Conservation (phyloP, 1,140 invertebrate species). For the Protaetia brevitarsis region DNA sequence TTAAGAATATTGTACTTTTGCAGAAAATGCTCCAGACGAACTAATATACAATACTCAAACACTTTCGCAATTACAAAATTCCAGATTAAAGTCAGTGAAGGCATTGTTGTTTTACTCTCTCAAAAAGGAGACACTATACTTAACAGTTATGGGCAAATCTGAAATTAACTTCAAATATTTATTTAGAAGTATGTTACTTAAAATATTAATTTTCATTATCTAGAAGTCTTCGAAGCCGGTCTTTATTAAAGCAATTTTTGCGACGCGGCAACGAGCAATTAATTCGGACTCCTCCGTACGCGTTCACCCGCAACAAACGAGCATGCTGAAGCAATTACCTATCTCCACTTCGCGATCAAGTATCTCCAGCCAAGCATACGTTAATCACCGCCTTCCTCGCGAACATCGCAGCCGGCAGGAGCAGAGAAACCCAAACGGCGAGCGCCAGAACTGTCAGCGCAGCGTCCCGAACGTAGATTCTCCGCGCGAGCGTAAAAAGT, state of each 20-base stretch:
- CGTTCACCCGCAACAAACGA: conserved; percentile 7
- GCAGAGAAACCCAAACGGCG: neutral
- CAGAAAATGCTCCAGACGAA: too few relatives aligned
- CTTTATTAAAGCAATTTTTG: neutral
- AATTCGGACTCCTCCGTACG: neutral
- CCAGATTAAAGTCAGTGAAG: too few relatives aligned
- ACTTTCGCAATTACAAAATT: too few relatives aligned
- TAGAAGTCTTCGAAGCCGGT: too few relatives aligned
- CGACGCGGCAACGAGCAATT: neutral
- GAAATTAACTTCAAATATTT: too few relatives aligned
- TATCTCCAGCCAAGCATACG: neutral
- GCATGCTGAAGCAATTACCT: conserved; percentile 2
- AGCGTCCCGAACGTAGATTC: neutral
- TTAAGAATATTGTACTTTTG: too few relatives aligned
- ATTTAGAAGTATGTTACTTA: too few relatives aligned
- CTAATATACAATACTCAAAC: too few relatives aligned
- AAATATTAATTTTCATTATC: too few relatives aligned
- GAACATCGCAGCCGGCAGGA: neutral
- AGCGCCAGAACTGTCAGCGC: neutral
- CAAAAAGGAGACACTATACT: too few relatives aligned
- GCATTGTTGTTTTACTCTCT: too few relatives aligned
- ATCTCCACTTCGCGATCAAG: neutral
- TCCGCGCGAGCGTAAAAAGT: neutral
- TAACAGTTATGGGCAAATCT: too few relatives aligned
- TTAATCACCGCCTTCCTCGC: neutral